Evolutionary conservation across 2,888 invertebrate genomes (phyloP).

Genomic region (Automeris io): DNA sequence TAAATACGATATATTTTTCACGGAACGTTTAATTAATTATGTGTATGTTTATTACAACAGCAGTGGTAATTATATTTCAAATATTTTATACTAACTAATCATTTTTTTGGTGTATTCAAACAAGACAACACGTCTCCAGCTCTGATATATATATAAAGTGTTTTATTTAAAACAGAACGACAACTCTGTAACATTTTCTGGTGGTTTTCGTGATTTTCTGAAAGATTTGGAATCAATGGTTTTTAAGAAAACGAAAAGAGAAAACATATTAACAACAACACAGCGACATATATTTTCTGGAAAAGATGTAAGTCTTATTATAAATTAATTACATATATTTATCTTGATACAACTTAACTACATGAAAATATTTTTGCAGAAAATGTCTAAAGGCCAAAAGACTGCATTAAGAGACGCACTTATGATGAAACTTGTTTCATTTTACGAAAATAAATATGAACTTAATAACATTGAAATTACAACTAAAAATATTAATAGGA

Average conservation of each 20-base stretch:
- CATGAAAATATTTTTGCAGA: slow-evolving; percentile 20
- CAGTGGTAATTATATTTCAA: too few relatives aligned
- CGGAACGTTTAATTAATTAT: too few relatives aligned
- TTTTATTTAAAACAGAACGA: background rate
- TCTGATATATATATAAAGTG: too few relatives aligned
- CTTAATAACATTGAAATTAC: slow-evolving; percentile 21
- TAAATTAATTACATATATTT: too few relatives aligned
- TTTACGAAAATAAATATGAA: slow-evolving; percentile 53
- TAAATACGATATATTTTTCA: too few relatives aligned
- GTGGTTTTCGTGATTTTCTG: slow-evolving; percentile 34
- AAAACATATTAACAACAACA: slow-evolving; percentile 12
- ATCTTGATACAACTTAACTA: too few relatives aligned
- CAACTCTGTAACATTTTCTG: slow-evolving; percentile 17
- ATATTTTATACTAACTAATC: too few relatives aligned
- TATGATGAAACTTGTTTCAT: slow-evolving; percentile 56
- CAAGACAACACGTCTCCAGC: too few relatives aligned
- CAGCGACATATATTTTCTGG: slow-evolving; percentile 10
- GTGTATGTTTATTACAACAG: too few relatives aligned
- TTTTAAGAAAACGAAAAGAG: slow-evolving; percentile 26
- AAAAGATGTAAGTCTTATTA: slow-evolving; percentile 23
- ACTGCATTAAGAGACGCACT: slow-evolving; percentile 34
- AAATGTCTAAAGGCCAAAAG: slow-evolving; percentile 24
- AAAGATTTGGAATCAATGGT: slow-evolving; percentile 33
- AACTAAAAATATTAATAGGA: slow-evolving; percentile 16
- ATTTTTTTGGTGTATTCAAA: too few relatives aligned